Evolutionary conservation across 2,113 vertebrate genomes (phyloP).

Genomic region (Sinocyclocheilus anophthalmus): DNA sequence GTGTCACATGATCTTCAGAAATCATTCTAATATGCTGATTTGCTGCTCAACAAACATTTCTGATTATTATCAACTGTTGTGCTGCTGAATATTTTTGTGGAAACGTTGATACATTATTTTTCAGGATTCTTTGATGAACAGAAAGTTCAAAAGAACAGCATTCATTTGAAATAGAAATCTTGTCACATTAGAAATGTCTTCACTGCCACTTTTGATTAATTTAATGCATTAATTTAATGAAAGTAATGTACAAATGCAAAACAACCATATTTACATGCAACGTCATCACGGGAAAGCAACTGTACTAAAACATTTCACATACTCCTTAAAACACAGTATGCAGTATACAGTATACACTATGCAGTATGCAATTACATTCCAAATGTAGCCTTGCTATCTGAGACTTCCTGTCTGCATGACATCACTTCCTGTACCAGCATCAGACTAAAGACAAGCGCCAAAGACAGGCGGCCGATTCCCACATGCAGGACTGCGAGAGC

Average conservation of each 20-base stretch:
- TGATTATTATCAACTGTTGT: too few species aligned
- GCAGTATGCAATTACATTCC: background rate
- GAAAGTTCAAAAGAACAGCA: too few species aligned
- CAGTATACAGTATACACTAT: background rate
- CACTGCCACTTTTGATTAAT: background rate
- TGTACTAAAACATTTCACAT: too few species aligned
- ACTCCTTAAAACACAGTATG: background rate
- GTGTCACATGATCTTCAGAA: too few species aligned
- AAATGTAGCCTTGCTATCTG: background rate
- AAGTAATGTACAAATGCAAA: background rate
- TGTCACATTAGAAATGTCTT: too few species aligned
- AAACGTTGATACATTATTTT: too few species aligned
- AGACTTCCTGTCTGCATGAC: background rate
- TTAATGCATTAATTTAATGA: background rate
- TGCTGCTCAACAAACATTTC: too few species aligned
- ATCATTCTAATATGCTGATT: too few species aligned
- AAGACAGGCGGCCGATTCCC: slow-evolving; percentile 21
- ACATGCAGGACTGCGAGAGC: slow-evolving; percentile 6
- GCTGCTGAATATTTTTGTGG: too few species aligned
- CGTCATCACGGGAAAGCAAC: background rate
- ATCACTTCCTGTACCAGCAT: slow-evolving; percentile 35
- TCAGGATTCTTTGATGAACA: too few species aligned
- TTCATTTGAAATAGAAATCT: too few species aligned
- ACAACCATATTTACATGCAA: too few species aligned
- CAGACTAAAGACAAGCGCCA: slow-evolving; percentile 12